Conservation (phyloP, 2,888 invertebrate species). For the Arenicola marina region DNA sequence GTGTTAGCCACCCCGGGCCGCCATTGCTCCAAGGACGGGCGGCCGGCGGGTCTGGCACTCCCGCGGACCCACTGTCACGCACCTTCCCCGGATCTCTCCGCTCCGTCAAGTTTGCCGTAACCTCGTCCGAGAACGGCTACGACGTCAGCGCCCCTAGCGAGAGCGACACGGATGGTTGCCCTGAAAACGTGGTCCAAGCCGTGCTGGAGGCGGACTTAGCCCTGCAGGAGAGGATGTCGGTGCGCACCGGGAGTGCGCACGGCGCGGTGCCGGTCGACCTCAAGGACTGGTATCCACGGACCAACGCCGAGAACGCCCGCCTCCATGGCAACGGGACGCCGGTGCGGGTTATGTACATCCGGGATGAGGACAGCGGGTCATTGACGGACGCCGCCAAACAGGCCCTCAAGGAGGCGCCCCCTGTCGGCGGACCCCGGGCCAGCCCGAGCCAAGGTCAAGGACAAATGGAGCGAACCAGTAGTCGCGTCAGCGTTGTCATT, state of each 20-base stretch:
- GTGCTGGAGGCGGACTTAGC: conserved; percentile 6
- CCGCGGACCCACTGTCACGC: too few relatives aligned
- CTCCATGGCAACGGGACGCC: background rate
- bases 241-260: background rate
- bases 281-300: background rate
- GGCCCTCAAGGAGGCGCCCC: background rate
- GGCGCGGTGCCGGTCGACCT: background rate
- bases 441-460: too few relatives aligned
- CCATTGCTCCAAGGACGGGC: too few relatives aligned
- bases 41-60: too few relatives aligned
- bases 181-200: conserved; percentile 4
- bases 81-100: too few relatives aligned
- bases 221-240: conserved; percentile 1
- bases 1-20: too few relatives aligned
- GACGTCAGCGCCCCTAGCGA: background rate
- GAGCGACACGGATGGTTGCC: too few relatives aligned
- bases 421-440: background rate
- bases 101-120: too few relatives aligned
- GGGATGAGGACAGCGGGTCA: background rate
- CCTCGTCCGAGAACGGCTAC: too few relatives aligned
- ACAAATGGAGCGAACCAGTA: background rate
- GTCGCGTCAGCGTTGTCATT: background rate
- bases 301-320: background rate
- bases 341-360: background rate
- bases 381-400: conserved; percentile 11